Conservation (phyloP, 2,113 vertebrate species). For the Sardina pilchardus region DNA sequence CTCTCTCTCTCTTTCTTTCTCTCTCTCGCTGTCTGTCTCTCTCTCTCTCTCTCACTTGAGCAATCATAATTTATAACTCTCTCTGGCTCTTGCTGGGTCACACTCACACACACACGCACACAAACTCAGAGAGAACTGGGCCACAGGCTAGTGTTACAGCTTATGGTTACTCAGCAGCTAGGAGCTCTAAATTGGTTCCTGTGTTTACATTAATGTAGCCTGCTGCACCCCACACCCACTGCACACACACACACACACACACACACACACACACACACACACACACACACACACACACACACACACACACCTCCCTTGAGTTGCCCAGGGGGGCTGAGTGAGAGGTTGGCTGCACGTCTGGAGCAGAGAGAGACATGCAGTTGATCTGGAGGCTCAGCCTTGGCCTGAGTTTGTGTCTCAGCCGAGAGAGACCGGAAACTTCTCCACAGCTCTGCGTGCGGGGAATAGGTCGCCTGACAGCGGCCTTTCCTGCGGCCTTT, state of each 20-base stretch:
- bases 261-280: too few species aligned
- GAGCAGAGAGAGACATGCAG: too few species aligned
- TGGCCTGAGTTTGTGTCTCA: not conserved
- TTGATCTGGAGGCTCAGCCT: too few species aligned
- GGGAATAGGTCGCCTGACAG: not conserved
- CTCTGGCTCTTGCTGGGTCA: not conserved
- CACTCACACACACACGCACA: not conserved
- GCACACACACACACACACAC: too few species aligned
- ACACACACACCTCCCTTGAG: too few species aligned
- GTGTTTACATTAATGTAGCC: not conserved
- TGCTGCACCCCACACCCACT: not conserved
- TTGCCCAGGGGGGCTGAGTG: too few species aligned
- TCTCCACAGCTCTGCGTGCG: not conserved
- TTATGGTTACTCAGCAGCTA: slow-evolving; percentile 62
- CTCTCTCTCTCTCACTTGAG: slow-evolving; percentile 36
- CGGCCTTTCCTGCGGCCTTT: not conserved
- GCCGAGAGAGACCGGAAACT: not conserved
- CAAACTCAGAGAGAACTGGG: not conserved
- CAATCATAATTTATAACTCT: not conserved
- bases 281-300: too few species aligned
- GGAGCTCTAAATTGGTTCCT: slow-evolving; percentile 39
- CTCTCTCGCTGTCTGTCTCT: not conserved
- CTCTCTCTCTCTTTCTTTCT: slow-evolving; percentile 34
- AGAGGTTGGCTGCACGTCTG: too few species aligned
- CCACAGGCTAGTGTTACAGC: slow-evolving; percentile 35